phyloP scores from a whole-genome alignment of 2,113 vertebrate genomes.

The Burhinus oedicnemus region DNA sequence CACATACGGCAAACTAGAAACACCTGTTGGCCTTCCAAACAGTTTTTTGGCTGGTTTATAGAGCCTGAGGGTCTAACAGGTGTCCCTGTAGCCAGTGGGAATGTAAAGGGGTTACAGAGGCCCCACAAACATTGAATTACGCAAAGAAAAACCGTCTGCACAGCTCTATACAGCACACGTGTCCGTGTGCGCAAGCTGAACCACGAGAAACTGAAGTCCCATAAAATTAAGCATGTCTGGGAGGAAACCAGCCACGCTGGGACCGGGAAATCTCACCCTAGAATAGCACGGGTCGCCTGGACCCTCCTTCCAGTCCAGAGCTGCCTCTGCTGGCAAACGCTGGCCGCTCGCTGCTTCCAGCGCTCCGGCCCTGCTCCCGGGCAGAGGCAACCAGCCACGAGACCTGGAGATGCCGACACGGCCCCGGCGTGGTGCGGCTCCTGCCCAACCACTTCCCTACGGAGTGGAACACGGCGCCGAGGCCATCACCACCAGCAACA shows the following conservation, averaged over 20 bases:
- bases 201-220: background rate
- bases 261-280: background rate
- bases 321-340: background rate
- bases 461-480: too few species aligned
- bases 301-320: background rate
- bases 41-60: background rate
- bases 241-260: background rate
- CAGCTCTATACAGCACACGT: rapidly evolving
- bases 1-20: background rate
- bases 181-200: background rate
- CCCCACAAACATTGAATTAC: rapidly evolving
- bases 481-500: rapidly evolving
- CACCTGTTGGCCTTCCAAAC: background rate
- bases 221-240: background rate
- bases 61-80: background rate
- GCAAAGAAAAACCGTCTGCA: background rate
- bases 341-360: background rate
- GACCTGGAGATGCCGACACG: rapidly evolving
- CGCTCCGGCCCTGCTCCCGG: too few species aligned
- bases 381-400: background rate
- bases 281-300: background rate
- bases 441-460: background rate
- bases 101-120: background rate
- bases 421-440: rapidly evolving
- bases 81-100: background rate